Percentiles rank a stretch among this genome's conserved stretches.
Conservation (phyloP, 2,113 vertebrate species). For the Calidris pygmaea region DNA sequence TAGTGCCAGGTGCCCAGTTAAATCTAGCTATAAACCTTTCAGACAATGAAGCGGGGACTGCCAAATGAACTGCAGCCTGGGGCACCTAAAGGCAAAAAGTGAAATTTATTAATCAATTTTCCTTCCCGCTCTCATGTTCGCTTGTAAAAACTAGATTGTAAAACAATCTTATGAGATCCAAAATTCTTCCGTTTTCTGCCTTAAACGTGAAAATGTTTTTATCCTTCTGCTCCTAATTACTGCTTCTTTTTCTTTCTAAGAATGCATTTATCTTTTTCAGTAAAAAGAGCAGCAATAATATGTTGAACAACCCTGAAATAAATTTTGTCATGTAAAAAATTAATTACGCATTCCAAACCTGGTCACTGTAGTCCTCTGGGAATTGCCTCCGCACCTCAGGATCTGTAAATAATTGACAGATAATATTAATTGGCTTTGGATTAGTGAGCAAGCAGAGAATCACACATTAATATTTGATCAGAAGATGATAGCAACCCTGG, state of each 20-base stretch:
- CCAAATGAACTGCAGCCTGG: conserved; percentile 56
- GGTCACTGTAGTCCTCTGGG: conserved; percentile 97
- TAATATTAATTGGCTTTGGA: conserved; percentile 99
- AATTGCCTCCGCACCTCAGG: conserved; percentile 98
- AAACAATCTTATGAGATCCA: conserved; percentile 11
- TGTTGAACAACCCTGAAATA: conserved; percentile 83
- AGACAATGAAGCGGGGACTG: conserved; percentile 58
- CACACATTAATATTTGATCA: conserved; percentile 99
- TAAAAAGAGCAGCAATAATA: conserved; percentile 83
- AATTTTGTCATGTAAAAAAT: conserved; percentile 89
- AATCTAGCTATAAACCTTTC: conserved; percentile 44
- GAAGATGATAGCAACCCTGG: conserved; percentile 99
- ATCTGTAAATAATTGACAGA: conserved; percentile 99
- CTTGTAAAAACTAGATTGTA: conserved; percentile 22
- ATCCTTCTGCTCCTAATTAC: conserved; percentile 75
- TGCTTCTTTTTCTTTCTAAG: conserved; percentile 74
- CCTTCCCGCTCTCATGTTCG: conserved; percentile 38
- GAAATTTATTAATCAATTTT: conserved; percentile 64
- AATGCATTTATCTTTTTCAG: conserved; percentile 79
- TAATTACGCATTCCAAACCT: conserved; percentile 99
- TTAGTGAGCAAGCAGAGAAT: conserved; percentile 99
- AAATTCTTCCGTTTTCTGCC: conserved; percentile 57
- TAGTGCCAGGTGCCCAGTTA: conserved; percentile 47
- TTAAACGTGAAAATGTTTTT: conserved; percentile 58
- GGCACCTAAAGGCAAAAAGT: conserved; percentile 65